Evolutionary conservation across 2,888 invertebrate genomes (phyloP).

Genomic region (Cephus rjabovi): DNA sequence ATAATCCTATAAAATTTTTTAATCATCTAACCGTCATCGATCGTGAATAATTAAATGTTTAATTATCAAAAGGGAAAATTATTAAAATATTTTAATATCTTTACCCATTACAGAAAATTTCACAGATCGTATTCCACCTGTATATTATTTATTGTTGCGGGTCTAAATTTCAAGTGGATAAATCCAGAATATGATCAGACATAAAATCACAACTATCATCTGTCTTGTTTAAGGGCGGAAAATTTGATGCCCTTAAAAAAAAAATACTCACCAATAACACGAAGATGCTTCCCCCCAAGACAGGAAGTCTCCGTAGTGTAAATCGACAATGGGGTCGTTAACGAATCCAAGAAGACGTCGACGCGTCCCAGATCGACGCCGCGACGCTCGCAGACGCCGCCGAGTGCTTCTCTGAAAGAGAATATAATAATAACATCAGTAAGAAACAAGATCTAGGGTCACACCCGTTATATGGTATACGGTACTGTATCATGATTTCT

Average conservation of each 20-base stretch:
- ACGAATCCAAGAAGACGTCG: conserved; percentile 75
- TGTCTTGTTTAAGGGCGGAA: not conserved
- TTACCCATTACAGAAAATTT: not conserved
- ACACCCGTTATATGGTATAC: not conserved
- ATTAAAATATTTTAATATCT: too few species aligned
- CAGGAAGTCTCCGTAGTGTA: conserved; percentile 73
- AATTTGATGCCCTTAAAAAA: not conserved
- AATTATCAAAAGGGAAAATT: too few species aligned
- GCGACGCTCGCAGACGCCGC: conserved; percentile 74
- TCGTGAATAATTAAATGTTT: not conserved
- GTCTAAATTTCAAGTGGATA: not conserved
- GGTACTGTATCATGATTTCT: not conserved
- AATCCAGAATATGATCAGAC: not conserved
- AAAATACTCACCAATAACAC: conserved; percentile 71
- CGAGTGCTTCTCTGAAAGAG: conserved; percentile 73
- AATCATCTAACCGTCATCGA: not conserved
- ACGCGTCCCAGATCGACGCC: conserved; percentile 74
- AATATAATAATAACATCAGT: not conserved
- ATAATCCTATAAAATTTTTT: too few species aligned
- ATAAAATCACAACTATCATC: not conserved
- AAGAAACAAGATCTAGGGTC: not conserved
- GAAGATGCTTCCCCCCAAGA: conserved; percentile 76
- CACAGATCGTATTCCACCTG: not conserved
- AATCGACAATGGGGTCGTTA: conserved; percentile 73
- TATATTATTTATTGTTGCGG: not conserved